A percentile compares a stretch with the other conserved stretches of the same genome.
These are phyloP conservation scores for Tipula lateralis DNA, from an alignment of 2,888 invertebrate genomes.

Conservation along the genomic window DNA sequence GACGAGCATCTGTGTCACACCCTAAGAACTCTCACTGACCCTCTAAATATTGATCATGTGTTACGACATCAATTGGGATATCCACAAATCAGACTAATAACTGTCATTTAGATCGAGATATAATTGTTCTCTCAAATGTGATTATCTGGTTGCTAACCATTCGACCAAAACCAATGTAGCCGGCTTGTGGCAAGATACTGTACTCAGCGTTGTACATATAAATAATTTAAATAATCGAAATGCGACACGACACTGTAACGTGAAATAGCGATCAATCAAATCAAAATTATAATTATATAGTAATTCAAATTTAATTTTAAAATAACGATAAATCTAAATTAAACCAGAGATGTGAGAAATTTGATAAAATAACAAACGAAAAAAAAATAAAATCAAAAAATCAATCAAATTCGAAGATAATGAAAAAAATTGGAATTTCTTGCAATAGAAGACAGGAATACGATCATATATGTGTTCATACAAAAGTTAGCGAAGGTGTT, in stretches of 20 bases:
- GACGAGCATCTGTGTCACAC: too few relatives aligned
- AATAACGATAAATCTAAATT: not conserved
- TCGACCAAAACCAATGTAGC: too few relatives aligned
- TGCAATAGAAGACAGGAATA: not conserved
- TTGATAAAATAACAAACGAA: not conserved
- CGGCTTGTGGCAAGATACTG: too few relatives aligned
- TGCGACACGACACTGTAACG: not conserved
- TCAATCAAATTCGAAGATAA: not conserved
- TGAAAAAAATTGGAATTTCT: not conserved
- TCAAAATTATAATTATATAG: not conserved
- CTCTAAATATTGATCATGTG: too few relatives aligned
- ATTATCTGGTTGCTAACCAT: too few relatives aligned
- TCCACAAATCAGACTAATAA: too few relatives aligned
- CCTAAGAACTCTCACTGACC: too few relatives aligned
- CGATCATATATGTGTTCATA: not conserved
- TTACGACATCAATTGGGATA: too few relatives aligned
- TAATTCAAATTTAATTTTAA: not conserved
- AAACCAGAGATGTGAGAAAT: not conserved
- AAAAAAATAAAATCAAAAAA: not conserved
- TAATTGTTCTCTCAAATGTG: too few relatives aligned
- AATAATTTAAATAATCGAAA: not conserved
- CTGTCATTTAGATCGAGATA: too few relatives aligned
- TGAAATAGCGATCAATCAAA: not conserved
- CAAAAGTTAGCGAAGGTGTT: not conserved
- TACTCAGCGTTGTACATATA: too few relatives aligned